Conservation (phyloP, 2,888 invertebrate species). For the Campoplex capitator region DNA sequence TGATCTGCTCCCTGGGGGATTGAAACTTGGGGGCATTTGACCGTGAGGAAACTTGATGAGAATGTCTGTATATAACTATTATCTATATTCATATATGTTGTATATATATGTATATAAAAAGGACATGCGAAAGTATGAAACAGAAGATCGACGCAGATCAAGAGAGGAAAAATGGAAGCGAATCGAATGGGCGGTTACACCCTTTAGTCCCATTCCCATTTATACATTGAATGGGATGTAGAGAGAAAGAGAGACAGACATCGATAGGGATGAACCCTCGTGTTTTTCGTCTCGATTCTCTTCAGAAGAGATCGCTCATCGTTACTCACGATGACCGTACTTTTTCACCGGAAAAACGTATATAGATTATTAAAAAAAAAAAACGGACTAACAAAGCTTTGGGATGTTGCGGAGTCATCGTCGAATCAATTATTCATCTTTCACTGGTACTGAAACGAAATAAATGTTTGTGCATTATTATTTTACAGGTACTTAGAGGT, state of each 20-base stretch:
- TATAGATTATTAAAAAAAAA: slow-evolving; percentile 8
- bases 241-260: background rate
- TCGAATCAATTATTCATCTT: slow-evolving; percentile 57
- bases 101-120: slow-evolving; percentile 13
- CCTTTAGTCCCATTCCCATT: slow-evolving; percentile 54
- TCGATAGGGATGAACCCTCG: slow-evolving; percentile 36
- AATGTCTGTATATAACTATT: background rate
- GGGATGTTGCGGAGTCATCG: slow-evolving; percentile 52
- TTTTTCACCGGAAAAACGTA: slow-evolving; percentile 34
- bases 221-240: slow-evolving; percentile 18
- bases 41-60: slow-evolving; percentile 26
- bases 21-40: slow-evolving; percentile 37
- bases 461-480: background rate
- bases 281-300: slow-evolving; percentile 74
- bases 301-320: slow-evolving; percentile 71
- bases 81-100: background rate
- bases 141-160: slow-evolving; percentile 34
- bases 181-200: slow-evolving; percentile 67
- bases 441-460: background rate
- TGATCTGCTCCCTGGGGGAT: slow-evolving; percentile 43
- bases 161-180: slow-evolving; percentile 55
- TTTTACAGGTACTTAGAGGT: background rate
- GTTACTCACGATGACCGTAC: slow-evolving; percentile 62
- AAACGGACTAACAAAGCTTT: slow-evolving; percentile 21
- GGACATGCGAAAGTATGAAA: slow-evolving; percentile 34